Conservation (phyloP, 2,888 invertebrate genomes). For the Chirona hameri region DNA sequence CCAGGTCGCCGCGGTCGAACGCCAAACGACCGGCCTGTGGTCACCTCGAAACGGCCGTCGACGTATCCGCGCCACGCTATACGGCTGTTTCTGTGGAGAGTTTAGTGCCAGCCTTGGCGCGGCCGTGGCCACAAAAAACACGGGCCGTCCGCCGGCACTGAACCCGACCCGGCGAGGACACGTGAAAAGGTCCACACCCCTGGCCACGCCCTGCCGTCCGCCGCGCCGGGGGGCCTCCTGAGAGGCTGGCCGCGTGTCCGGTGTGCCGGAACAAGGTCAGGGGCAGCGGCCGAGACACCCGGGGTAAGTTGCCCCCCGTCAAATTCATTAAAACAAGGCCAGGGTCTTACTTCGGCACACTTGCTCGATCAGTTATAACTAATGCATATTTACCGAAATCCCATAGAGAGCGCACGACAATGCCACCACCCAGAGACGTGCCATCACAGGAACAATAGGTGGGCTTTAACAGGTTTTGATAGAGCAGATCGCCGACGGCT, state of each 20-base stretch:
- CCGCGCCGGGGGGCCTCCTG: neutral
- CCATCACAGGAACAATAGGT: no score
- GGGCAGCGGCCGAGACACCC: neutral
- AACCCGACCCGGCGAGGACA: neutral
- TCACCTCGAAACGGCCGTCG: neutral
- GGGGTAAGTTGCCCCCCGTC: no score
- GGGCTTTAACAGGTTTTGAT: no score
- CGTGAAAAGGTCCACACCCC: neutral
- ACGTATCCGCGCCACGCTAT: no score
- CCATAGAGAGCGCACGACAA: no score
- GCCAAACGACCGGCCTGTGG: neutral
- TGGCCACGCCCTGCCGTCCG: neutral
- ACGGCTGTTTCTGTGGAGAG: no score
- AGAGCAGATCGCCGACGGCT: no score
- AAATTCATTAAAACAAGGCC: neutral
- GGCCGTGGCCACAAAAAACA: conserved; percentile 3
- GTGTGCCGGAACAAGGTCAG: neutral
- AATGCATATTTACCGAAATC: no score
- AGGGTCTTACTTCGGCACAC: neutral
- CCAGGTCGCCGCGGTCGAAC: neutral
- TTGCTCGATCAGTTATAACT: no score
- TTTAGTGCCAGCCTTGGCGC: neutral
- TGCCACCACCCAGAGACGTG: no score
- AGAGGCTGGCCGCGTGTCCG: neutral
- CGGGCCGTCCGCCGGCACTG: neutral